Evolutionary conservation across 1,140 invertebrate genomes (phyloP).

Genomic region (Drosophila rhopaloa): DNA sequence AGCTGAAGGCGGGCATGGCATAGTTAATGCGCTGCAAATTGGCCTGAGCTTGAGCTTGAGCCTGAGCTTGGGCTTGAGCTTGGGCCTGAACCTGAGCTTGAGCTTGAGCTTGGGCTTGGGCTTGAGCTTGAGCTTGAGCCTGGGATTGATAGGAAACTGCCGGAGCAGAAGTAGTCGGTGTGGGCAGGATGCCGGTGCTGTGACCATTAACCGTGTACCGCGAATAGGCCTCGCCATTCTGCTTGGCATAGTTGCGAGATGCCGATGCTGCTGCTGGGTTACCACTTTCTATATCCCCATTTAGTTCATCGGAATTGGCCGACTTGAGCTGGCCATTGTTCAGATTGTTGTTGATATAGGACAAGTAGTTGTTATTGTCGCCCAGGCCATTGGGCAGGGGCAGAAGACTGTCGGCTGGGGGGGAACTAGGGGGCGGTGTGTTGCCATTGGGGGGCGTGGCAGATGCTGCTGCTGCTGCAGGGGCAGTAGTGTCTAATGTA

Average conservation of each 20-base stretch:
- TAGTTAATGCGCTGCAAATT: conserved; percentile 62
- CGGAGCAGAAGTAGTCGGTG: conserved; percentile 61
- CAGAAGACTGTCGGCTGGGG: conserved; percentile 32
- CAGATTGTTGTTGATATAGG: conserved; percentile 75
- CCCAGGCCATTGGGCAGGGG: conserved; percentile 47
- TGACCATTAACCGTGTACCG: conserved; percentile 54
- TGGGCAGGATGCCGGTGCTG: conserved; percentile 82
- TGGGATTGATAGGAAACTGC: conserved; percentile 38
- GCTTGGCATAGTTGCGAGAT: conserved; percentile 50
- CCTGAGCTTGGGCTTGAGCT: conserved; percentile 37
- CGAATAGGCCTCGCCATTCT: conserved; percentile 58
- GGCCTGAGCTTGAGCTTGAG: conserved; percentile 15
- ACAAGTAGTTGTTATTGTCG: conserved; percentile 73
- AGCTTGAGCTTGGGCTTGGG: conserved; percentile 33
- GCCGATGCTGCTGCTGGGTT: conserved; percentile 29
- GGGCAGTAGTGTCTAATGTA: conserved; percentile 16
- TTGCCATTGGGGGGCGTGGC: conserved; percentile 45
- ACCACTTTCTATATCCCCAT: conserved; percentile 31
- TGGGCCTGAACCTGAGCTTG: conserved; percentile 37
- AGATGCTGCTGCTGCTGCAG: conserved; percentile 24
- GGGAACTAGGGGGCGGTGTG: conserved; percentile 26
- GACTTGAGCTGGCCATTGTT: conserved; percentile 45
- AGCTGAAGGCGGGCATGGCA: conserved; percentile 62
- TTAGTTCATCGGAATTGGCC: conserved; percentile 37
- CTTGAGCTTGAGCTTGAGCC: conserved; percentile 16